Percentiles rank a stretch among this genome's conserved stretches.
phyloP scores from a whole-genome alignment of 2,888 invertebrate species.

The Brenthis hecate region DNA sequence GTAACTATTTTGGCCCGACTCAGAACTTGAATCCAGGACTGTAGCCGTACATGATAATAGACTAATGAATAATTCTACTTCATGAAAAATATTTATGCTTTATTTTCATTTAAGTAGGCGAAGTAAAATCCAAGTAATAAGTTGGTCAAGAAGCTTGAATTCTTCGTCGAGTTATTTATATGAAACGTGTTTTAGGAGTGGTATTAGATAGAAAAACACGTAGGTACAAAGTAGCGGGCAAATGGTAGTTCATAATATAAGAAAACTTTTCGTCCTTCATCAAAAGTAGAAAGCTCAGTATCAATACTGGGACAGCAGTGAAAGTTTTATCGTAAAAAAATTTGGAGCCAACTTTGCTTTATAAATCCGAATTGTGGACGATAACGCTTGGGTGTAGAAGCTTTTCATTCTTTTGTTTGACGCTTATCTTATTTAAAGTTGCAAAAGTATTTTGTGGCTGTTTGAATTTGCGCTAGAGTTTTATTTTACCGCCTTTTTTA shows the following conservation, averaged over 20 bases:
- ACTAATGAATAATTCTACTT: too few species aligned
- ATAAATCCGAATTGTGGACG: slow-evolving; percentile 37
- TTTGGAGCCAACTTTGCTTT: slow-evolving; percentile 35
- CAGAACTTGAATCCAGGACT: too few species aligned
- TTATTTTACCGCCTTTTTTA: slow-evolving; percentile 16
- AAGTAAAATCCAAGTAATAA: too few species aligned
- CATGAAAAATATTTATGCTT: too few species aligned
- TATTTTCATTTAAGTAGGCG: too few species aligned
- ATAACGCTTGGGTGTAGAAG: slow-evolving; percentile 27
- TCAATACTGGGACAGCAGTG: slow-evolving; percentile 27
- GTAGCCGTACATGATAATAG: too few species aligned
- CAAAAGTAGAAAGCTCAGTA: slow-evolving; percentile 22
- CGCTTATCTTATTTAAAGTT: slow-evolving; percentile 39
- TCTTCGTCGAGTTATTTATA: too few species aligned
- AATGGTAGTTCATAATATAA: background rate
- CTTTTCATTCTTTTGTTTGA: slow-evolving; percentile 28
- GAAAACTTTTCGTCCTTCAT: slow-evolving; percentile 8
- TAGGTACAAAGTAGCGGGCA: too few species aligned
- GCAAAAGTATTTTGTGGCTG: slow-evolving; percentile 27
- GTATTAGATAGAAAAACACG: too few species aligned
- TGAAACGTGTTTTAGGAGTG: too few species aligned
- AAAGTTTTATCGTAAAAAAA: slow-evolving; percentile 40
- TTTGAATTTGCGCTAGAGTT: slow-evolving; percentile 21
- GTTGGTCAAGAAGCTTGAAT: too few species aligned
- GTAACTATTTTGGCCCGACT: too few species aligned